Percentiles rank a stretch among this genome's conserved stretches.
Conservation (phyloP, 2,113 vertebrate species). For the Pimephales promelas region DNA sequence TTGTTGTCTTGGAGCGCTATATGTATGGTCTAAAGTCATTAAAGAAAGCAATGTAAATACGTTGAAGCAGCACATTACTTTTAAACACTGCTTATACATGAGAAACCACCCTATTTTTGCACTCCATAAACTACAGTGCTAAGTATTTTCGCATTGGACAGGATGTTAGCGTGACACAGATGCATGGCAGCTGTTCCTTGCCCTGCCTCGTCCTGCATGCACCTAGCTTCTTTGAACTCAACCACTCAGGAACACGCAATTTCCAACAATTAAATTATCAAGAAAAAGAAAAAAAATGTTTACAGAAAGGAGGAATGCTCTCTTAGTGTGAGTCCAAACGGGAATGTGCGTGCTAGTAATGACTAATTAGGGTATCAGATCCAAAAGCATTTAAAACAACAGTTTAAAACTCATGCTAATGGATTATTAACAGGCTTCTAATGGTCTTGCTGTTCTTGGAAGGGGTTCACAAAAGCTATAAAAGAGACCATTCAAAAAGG, state of each 20-base stretch:
- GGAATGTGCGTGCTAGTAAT: constrained; percentile 64
- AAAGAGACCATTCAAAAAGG: constrained; percentile 58
- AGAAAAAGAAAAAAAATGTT: constrained; percentile 68
- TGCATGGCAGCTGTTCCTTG: constrained; percentile 69
- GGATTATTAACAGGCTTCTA: constrained; percentile 73
- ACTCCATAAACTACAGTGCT: constrained; percentile 32
- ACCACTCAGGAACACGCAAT: constrained; percentile 61
- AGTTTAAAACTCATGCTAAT: constrained; percentile 68
- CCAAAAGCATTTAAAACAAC: constrained; percentile 72
- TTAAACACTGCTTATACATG: background rate
- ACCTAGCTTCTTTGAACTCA: constrained; percentile 56
- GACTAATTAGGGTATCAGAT: constrained; percentile 72
- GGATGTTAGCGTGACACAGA: constrained; percentile 58
- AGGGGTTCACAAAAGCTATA: constrained; percentile 63
- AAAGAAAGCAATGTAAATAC: background rate
- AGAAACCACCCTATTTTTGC: constrained; percentile 12
- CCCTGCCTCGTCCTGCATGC: constrained; percentile 39
- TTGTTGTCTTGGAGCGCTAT: background rate
- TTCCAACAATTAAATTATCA: constrained; percentile 70
- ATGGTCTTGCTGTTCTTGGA: constrained; percentile 71
- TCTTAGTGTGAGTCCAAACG: constrained; percentile 54
- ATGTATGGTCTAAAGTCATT: background rate
- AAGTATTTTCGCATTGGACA: constrained; percentile 39
- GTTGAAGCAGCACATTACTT: background rate
- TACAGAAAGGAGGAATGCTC: constrained; percentile 62